phyloP scores from a whole-genome alignment of 2,888 invertebrate genomes.

The Tromatobia lineatoria region DNA sequence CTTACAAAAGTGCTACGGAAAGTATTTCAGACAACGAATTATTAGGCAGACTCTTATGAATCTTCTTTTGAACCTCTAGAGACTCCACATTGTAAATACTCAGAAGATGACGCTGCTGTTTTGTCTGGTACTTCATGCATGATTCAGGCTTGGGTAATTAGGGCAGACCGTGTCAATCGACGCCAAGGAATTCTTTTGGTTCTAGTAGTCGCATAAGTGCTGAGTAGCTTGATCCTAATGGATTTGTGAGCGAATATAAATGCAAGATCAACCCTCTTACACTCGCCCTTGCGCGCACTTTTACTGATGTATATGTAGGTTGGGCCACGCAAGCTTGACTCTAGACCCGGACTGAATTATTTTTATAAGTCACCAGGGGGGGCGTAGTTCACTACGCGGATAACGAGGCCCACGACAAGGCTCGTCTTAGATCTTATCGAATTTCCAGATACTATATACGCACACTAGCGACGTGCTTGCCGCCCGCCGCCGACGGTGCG shows the following conservation, averaged over 20 bases:
- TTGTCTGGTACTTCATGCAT: slow-evolving; percentile 1
- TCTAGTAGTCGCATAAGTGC: background rate
- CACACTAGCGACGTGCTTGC: background rate
- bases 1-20: background rate
- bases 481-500: background rate
- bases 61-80: background rate
- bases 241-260: slow-evolving; percentile 11
- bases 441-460: slow-evolving; percentile 45
- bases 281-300: slow-evolving; percentile 12
- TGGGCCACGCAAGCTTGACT: slow-evolving; percentile 12
- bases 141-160: slow-evolving; percentile 21
- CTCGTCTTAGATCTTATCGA: slow-evolving; percentile 54
- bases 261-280: slow-evolving; percentile 1
- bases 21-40: background rate
- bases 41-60: background rate
- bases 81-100: background rate
- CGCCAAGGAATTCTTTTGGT: background rate
- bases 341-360: slow-evolving; percentile 47
- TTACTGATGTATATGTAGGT: slow-evolving; percentile 9
- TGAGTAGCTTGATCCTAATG: slow-evolving; percentile 19
- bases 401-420: slow-evolving; percentile 41
- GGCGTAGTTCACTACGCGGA: slow-evolving; percentile 40
- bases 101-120: slow-evolving; percentile 20
- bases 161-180: background rate
- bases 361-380: slow-evolving; percentile 46